These are phyloP conservation scores for Colaptes auratus DNA, from an alignment of 2,113 vertebrate genomes.

Conservation along the genomic window DNA sequence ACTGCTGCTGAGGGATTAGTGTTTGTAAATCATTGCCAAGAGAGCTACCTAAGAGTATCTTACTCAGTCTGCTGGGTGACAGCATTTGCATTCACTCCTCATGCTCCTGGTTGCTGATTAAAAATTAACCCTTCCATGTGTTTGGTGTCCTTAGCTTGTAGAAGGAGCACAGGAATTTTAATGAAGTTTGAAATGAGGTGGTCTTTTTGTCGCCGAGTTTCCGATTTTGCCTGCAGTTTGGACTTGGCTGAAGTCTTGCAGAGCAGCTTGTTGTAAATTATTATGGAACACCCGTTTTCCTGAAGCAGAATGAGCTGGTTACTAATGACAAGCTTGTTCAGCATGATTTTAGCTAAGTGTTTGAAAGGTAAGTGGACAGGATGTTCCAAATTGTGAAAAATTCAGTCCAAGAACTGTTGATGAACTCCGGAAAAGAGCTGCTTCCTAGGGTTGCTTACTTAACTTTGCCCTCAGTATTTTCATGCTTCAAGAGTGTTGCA, in stretches of 20 bases:
- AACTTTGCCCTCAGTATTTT: neutral
- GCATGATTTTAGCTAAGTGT: neutral
- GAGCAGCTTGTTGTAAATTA: neutral
- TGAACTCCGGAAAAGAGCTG: neutral
- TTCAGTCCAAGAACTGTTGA: neutral
- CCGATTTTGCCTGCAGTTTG: neutral
- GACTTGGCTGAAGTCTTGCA: neutral
- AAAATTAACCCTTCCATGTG: constrained; percentile 16
- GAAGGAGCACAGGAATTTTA: neutral
- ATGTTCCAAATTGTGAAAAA: neutral
- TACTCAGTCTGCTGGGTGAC: neutral
- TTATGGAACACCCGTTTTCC: neutral
- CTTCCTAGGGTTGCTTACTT: neutral
- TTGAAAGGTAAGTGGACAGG: neutral
- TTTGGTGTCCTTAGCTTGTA: neutral
- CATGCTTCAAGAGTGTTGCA: neutral
- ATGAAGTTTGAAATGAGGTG: neutral
- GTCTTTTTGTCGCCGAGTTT: neutral
- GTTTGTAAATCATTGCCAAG: constrained; percentile 8
- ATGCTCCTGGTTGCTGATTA: neutral
- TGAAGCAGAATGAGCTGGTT: neutral
- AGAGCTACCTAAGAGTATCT: neutral
- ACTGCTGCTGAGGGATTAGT: constrained; percentile 28
- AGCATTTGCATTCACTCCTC: neutral
- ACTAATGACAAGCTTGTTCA: constrained; percentile 27